Base-by-base conservation (phyloP, 2,888 invertebrate species). In the Ectemnius continuus region DNA sequence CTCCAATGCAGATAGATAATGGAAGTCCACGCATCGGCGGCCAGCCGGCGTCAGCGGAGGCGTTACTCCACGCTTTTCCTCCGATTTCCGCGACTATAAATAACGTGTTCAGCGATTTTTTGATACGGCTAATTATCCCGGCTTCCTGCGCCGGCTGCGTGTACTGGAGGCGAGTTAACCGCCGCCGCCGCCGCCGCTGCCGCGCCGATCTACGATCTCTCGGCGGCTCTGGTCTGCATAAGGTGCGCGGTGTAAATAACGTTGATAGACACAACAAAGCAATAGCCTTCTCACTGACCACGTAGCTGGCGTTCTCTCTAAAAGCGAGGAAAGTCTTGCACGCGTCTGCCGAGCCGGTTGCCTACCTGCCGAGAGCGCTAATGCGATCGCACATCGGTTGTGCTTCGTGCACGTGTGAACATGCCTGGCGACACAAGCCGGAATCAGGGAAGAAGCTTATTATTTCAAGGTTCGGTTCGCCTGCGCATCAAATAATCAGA, bases 381-480 rank as follows among this genome's bases (percentile, higher is more conserved):
- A 79, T 80, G 78, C 78, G 82, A 86, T 87, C 85, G 85, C 86
- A 87, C 86, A 85, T 85, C 85, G 83, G 84, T 84, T 83, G 82
- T 76, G 80, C 75, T 79, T 78, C 63, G 76, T 81, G 79, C 84
- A 76, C 78, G 78, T 81, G 82, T 76, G 76, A 83, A 78, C 83
- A 76, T 72, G 36, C 3, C 36, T 8, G 78, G 78, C 86, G 85
- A 83, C 83, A 84, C 80, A 85, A 85, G 84, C 84, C 86, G 85
- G 86, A 87, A 87, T 87, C 81, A 87, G 83, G 84, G 82, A 84
- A 87, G 83, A 82, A 85, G 84, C 82, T 88, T 86, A 87, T 88
- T 88, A 87, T 86, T 88, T 86, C 87, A 87, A 86, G 88, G 86
- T 88, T 86, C 86, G 82, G 83, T 82, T 83, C 80, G 84, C 75